Evolutionary conservation across 2,797 vertebrate species (phyloP).

Genomic region (Tauraco hartlaubi): DNA sequence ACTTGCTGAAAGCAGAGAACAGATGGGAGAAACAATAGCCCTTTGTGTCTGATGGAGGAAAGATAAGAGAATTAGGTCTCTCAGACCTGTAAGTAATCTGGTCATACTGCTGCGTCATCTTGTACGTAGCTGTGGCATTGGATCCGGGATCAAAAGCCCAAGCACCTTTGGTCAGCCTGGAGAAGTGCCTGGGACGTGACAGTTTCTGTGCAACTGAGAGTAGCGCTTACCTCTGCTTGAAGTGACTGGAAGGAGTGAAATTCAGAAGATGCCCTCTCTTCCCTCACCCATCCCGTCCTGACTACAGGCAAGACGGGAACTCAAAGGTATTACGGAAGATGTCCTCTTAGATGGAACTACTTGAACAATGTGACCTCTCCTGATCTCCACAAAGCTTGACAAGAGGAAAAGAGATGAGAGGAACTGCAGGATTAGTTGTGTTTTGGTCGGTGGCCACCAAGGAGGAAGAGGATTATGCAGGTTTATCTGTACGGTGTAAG

Average conservation of each 20-base stretch:
- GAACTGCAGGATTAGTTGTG: background rate
- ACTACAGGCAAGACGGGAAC: background rate
- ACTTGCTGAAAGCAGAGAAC: background rate
- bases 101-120: background rate
- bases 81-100: background rate
- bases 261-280: background rate
- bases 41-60: background rate
- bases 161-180: background rate
- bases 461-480: background rate
- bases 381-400: background rate
- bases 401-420: background rate
- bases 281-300: background rate
- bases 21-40: background rate
- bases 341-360: background rate
- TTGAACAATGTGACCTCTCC: background rate
- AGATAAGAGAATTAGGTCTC: background rate
- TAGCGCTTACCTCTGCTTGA: background rate
- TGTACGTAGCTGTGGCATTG: accelerated
- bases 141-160: background rate
- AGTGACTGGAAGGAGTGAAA: background rate
- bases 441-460: background rate
- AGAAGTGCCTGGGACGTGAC: background rate
- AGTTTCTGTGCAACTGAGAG: background rate
- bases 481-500: background rate
- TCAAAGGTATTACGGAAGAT: background rate